Evolutionary conservation across 1,140 invertebrate species (phyloP), one percentile per base, ranked within the genome.

Genomic region (Parasteatoda tepidariorum): DNA sequence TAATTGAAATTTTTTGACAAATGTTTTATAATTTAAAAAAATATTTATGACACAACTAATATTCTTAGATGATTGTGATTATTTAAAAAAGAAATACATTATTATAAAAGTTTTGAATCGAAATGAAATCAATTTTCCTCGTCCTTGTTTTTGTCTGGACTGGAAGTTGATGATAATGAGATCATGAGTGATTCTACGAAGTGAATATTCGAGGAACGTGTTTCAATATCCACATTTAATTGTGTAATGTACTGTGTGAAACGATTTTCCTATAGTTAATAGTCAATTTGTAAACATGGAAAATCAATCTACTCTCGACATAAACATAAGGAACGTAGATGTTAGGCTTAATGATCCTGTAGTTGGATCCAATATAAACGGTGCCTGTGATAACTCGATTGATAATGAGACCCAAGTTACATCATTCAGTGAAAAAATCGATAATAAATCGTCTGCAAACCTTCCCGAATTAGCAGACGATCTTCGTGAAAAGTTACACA

Each of bases 311-410:
- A n/a, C 67, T 54, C 31, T 82, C 38, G 78, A 82, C 62, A 48
- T 70, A 13, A 71, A 34, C 66, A 82, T 70, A 82, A 82, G 78
- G 67, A 82, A 82, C 33, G 78, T 82, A 82, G 48, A 26, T 61
- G 78, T 82, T 82, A 82, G 78, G 78, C 78, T 82, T 82, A 82
- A 82, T 82, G 78, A 82, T 28, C 38, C 67, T 18, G 57, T 54
- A 31, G 38, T 31, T 68, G 30, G 28, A n/a, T 61, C 78, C 3
- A 48, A 82, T 38, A 70, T 82, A 55, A 82, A 82, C 30, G 78
- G 78, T 28, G 78, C 70, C 41, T 70, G 78, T 82, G 66, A 61
- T 38, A 57, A 67, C 24, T 61, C 66, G n/a, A 18, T 15, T 67
- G 75, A 67, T 54, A 34, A 31, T 70, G 54, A 70, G 30, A 70